Conservation (phyloP, 2,797 vertebrate species). For the Anas bernieri region DNA sequence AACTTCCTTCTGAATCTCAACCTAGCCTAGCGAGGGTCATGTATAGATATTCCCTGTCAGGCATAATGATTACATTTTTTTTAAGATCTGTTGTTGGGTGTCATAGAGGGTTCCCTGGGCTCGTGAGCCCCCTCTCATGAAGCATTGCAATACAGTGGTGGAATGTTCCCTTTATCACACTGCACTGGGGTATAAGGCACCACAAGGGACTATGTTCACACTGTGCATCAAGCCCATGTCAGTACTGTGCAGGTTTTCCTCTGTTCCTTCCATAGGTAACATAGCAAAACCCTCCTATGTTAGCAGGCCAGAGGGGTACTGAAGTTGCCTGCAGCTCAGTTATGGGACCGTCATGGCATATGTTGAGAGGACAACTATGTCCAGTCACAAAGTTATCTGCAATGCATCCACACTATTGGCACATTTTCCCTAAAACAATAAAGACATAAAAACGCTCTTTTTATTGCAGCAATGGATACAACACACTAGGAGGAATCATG, state of each 20-base stretch:
- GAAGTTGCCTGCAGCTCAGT: neutral
- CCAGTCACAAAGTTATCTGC: neutral
- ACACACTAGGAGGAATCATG: neutral
- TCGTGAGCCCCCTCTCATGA: neutral
- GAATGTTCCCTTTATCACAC: rapidly evolving
- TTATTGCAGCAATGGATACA: neutral
- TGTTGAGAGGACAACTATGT: neutral
- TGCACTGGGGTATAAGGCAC: neutral
- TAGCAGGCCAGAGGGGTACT: neutral
- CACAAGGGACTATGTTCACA: neutral
- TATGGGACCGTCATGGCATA: neutral
- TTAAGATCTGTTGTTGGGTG: neutral
- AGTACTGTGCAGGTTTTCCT: neutral
- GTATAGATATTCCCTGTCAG: neutral
- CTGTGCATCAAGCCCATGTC: neutral
- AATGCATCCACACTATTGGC: neutral
- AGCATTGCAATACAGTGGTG: neutral
- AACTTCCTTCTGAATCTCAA: neutral
- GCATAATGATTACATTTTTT: neutral
- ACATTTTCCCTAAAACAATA: neutral
- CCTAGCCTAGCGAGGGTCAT: neutral
- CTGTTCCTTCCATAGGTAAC: neutral
- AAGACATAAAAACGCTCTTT: rapidly evolving
- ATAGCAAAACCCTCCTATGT: neutral
- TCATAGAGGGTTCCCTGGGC: neutral